These are phyloP conservation scores for Thamnophis sirtalis DNA, from an alignment of 2,113 vertebrate genomes.

Conservation along the genomic window DNA sequence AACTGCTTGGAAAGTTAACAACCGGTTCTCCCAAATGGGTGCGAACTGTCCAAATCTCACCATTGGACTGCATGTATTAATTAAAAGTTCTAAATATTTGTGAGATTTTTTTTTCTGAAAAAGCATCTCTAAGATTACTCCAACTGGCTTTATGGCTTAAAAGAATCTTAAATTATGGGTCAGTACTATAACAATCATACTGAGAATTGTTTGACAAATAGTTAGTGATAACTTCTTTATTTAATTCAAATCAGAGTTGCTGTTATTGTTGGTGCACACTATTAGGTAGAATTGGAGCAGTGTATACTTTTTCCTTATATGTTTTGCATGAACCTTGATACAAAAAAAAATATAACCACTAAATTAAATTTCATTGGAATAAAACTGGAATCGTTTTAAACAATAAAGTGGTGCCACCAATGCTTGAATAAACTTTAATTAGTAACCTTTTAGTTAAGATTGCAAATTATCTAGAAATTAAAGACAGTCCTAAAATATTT, in stretches of 20 bases:
- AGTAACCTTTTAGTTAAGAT: background rate
- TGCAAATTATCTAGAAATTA: background rate
- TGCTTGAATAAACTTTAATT: background rate
- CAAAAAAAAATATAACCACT: background rate
- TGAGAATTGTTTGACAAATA: background rate
- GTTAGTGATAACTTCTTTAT: background rate
- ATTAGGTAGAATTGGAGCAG: background rate
- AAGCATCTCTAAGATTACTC: background rate
- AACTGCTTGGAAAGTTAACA: too few relatives aligned
- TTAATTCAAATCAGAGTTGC: background rate
- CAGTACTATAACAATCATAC: background rate
- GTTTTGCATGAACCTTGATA: background rate
- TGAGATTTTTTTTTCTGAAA: background rate
- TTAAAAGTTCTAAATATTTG: background rate
- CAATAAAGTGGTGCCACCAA: background rate
- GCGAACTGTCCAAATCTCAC: too few relatives aligned
- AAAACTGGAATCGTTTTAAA: background rate
- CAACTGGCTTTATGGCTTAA: background rate
- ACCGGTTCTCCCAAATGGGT: too few relatives aligned
- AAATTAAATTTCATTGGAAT: background rate
- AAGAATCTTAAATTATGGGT: background rate
- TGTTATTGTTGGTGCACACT: background rate
- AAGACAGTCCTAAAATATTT: constrained; percentile 11
- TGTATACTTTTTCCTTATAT: background rate
- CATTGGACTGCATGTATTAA: background rate